Conservation (phyloP, 2,797 vertebrate genomes). For the Mionectes olivaceus region DNA sequence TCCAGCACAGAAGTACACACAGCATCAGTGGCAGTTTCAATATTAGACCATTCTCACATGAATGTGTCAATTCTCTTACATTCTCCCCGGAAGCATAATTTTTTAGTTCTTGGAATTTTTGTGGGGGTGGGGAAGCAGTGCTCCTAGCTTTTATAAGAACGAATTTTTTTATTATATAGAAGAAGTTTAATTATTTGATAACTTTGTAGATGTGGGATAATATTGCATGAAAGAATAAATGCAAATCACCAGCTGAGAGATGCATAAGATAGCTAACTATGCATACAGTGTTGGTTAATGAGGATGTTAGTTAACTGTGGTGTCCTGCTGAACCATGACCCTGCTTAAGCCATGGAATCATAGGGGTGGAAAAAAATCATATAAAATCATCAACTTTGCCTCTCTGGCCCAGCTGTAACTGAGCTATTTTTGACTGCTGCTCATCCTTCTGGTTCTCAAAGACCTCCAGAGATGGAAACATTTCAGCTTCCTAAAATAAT, state of each 20-base stretch:
- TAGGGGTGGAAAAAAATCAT: background rate
- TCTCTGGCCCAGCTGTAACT: background rate
- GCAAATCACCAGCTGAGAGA: background rate
- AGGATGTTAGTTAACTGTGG: background rate
- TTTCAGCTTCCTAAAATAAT: constrained; percentile 27
- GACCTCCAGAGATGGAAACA: background rate
- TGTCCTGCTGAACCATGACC: background rate
- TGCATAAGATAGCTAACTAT: background rate
- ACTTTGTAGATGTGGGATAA: background rate
- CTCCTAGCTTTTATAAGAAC: background rate
- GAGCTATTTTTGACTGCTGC: background rate
- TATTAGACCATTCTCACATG: background rate
- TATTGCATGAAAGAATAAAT: background rate
- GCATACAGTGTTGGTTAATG: background rate
- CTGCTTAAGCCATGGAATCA: background rate
- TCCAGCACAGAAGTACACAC: background rate
- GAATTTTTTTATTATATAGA: background rate
- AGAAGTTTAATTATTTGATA: background rate
- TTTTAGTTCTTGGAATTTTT: background rate
- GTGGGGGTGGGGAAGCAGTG: background rate
- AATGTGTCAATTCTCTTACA: background rate
- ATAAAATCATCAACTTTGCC: background rate
- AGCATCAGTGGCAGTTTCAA: background rate
- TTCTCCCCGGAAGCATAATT: background rate
- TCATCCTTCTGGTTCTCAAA: background rate